Conservation (phyloP, 2,113 vertebrate species). For the Castor canadensis region DNA sequence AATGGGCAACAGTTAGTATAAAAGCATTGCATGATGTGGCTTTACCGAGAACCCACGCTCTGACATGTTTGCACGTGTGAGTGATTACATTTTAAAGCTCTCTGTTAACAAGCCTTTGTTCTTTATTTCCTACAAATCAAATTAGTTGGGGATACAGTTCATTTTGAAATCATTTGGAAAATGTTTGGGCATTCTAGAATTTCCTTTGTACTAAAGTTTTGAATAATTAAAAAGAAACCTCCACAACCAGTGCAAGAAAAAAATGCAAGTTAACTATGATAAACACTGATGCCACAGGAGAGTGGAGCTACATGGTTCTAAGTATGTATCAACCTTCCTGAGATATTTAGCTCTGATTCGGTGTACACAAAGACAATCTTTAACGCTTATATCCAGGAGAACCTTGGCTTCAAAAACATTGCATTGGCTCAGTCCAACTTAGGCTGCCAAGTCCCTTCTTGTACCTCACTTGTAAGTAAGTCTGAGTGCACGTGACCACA, state of each 20-base stretch:
- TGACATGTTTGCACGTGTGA: constrained; percentile 72
- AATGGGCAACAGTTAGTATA: constrained; percentile 65
- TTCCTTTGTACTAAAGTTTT: constrained; percentile 61
- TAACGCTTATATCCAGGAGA: background rate
- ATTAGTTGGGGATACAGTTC: constrained; percentile 72
- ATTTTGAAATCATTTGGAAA: constrained; percentile 74
- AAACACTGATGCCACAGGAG: background rate
- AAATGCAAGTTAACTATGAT: constrained; percentile 46
- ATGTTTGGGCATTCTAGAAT: constrained; percentile 63
- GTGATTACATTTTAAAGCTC: constrained; percentile 70
- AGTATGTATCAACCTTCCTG: background rate
- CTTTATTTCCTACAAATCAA: constrained; percentile 74
- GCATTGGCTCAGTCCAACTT: background rate
- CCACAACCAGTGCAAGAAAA: constrained; percentile 46
- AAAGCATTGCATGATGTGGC: constrained; percentile 65
- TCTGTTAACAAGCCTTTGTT: constrained; percentile 72
- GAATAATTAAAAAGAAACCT: constrained; percentile 57
- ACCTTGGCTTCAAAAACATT: constrained; percentile 28
- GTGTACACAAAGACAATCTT: background rate
- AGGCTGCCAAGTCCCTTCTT: background rate
- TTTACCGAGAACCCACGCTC: constrained; percentile 32
- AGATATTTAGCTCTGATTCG: background rate
- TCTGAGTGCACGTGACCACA: background rate
- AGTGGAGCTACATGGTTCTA: background rate
- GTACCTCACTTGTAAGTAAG: background rate